phyloP scores from a whole-genome alignment of 2,797 vertebrate species.

The Tolypeutes matacus region DNA sequence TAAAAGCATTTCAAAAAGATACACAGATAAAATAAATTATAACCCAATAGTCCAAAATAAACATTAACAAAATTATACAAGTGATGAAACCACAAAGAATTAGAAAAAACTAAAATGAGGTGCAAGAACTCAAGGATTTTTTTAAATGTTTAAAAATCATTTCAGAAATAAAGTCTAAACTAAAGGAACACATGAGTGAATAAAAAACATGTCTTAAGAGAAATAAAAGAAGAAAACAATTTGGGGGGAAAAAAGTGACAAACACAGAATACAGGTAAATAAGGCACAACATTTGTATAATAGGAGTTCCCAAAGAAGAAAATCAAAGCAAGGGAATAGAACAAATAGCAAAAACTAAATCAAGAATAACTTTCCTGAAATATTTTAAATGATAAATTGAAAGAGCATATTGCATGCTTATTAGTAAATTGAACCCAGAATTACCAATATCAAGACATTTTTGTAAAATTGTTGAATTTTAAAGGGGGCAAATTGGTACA shows the following conservation, averaged over 20 bases:
- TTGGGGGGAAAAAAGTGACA: not conserved
- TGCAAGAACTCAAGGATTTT: not conserved
- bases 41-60: not conserved
- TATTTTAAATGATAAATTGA: not conserved
- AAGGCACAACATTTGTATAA: not conserved
- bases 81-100: not conserved
- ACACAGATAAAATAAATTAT: not conserved
- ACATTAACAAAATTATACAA: not conserved
- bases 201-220: not conserved
- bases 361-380: not conserved
- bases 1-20: not conserved
- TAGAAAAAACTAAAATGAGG: not conserved
- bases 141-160: too few species aligned
- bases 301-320: not conserved
- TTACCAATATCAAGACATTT: not conserved
- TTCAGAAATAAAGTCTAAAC: too few species aligned
- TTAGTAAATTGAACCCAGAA: conserved; percentile 9
- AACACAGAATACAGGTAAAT: not conserved
- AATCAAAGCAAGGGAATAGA: not conserved
- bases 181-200: not conserved
- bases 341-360: not conserved
- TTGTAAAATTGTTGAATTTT: not conserved
- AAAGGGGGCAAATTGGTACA: not conserved
- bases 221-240: not conserved
- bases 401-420: not conserved